These are phyloP conservation scores for Clarias laeviceps DNA, from an alignment of 2,797 vertebrate species.

Conservation along the genomic window DNA sequence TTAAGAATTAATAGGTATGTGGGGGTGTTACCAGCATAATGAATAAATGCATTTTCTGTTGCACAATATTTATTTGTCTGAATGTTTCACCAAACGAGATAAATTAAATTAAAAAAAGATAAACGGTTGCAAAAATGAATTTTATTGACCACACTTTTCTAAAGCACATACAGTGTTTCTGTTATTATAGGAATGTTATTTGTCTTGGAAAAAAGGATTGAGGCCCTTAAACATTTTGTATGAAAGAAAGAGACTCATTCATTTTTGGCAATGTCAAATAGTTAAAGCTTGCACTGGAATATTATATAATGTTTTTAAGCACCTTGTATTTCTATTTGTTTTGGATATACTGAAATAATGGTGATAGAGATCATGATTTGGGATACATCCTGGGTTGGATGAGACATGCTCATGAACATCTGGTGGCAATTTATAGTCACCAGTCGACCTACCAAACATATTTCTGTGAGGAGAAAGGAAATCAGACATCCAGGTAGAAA, in stretches of 20 bases:
- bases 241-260: neutral
- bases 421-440: neutral
- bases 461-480: neutral
- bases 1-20: neutral
- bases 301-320: neutral
- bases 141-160: neutral
- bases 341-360: neutral
- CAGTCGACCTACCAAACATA: neutral
- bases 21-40: neutral
- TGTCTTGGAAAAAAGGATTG: neutral
- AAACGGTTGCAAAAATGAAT: neutral
- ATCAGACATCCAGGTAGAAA: neutral
- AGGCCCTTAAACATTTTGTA: neutral
- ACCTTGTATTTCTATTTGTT: neutral
- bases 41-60: neutral
- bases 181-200: neutral
- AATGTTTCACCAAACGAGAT: neutral
- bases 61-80: neutral
- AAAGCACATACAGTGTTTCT: neutral
- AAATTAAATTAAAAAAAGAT: neutral
- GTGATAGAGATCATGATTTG: neutral
- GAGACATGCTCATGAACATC: neutral
- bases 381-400: neutral
- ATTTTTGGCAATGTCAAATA: neutral
- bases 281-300: neutral